A percentile compares a stretch with the other conserved stretches of the same genome.
These are phyloP conservation scores for Poeciliopsis turneri DNA, from an alignment of 2,797 vertebrate genomes.

Conservation along the genomic window DNA sequence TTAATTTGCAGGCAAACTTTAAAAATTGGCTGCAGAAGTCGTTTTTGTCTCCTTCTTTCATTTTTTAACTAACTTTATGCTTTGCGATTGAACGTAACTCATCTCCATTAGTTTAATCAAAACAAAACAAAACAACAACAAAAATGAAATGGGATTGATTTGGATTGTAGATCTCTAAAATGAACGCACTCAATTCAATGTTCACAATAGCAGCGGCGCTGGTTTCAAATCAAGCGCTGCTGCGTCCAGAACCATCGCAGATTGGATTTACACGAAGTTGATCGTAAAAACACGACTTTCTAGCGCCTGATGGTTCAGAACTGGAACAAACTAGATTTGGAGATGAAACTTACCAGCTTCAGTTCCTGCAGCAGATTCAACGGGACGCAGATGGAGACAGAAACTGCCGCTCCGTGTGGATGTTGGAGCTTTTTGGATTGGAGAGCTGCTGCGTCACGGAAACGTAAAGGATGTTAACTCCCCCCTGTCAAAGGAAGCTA, in stretches of 20 bases:
- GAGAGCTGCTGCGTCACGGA: not conserved
- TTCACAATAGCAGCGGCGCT: not conserved
- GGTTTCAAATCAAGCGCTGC: no score
- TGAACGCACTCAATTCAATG: not conserved
- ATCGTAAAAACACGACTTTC: not conserved
- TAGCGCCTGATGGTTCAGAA: not conserved
- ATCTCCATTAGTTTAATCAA: not conserved
- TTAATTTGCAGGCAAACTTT: not conserved
- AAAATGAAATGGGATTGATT: not conserved
- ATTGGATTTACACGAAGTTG: not conserved
- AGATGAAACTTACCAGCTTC: slow-evolving; percentile 22
- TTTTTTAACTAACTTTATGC: not conserved
- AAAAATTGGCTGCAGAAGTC: not conserved
- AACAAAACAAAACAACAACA: no score
- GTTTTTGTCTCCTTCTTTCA: not conserved
- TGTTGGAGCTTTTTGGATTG: slow-evolving; percentile 1
- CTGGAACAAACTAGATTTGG: not conserved
- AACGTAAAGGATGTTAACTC: not conserved
- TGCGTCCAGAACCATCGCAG: not conserved
- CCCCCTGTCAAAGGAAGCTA: not conserved
- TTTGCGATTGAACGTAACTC: not conserved
- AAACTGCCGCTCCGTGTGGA: not conserved
- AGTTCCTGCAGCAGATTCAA: slow-evolving; percentile 5
- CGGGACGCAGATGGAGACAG: not conserved
- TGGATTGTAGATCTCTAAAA: not conserved